Conservation (phyloP, 2,888 invertebrate genomes). For the Nomada fabriciana region DNA sequence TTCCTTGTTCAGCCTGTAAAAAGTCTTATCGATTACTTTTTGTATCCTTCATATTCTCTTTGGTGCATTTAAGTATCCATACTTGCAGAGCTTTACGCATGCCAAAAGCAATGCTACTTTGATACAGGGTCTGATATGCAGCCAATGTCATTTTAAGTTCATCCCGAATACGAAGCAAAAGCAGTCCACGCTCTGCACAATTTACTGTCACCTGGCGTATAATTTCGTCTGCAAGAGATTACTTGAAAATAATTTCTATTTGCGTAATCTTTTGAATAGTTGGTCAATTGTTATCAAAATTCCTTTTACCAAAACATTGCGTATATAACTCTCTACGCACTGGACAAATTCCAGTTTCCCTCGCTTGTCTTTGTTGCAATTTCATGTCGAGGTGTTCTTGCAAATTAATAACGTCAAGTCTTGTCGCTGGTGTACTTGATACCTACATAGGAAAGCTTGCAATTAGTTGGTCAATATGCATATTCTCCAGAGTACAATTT, state of each 20-base stretch:
- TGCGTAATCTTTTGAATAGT: not conserved
- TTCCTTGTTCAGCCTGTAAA: conserved; percentile 92
- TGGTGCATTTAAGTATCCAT: conserved; percentile 34
- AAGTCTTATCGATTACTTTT: conserved; percentile 6
- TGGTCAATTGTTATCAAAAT: not conserved
- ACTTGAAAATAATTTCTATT: not conserved
- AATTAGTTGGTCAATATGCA: no score
- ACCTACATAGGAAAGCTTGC: conserved; percentile 86
- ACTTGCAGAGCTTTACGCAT: conserved; percentile 98
- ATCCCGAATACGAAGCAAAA: conserved; percentile 96
- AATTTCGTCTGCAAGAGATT: conserved; percentile 88
- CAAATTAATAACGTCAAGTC: conserved; percentile 97
- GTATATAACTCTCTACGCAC: conserved; percentile 96
- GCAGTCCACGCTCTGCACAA: conserved; percentile 97
- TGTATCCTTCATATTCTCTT: not conserved
- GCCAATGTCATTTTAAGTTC: conserved; percentile 98
- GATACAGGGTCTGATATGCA: conserved; percentile 98
- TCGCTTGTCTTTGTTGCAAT: conserved; percentile 95
- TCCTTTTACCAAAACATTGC: conserved; percentile 93
- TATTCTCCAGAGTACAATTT: not conserved
- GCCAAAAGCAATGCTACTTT: conserved; percentile 98
- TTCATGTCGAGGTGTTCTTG: conserved; percentile 97
- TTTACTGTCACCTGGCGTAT: conserved; percentile 98
- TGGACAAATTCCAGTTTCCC: conserved; percentile 98
- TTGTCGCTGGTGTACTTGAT: conserved; percentile 97